phyloP scores from a whole-genome alignment of 2,113 vertebrate species.

The Ammodytes marinus region DNA sequence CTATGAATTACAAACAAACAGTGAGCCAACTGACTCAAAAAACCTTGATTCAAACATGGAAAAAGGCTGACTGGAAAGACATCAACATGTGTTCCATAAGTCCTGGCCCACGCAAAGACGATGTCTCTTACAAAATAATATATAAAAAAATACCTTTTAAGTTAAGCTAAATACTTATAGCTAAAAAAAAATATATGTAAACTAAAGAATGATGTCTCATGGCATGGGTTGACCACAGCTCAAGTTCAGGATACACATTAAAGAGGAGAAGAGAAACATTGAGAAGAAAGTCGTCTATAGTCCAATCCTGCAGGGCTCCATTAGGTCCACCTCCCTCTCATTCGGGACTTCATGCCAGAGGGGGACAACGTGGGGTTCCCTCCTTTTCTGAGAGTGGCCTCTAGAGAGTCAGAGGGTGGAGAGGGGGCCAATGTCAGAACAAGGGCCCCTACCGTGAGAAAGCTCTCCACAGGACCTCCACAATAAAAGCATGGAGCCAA shows the following conservation, averaged over 20 bases:
- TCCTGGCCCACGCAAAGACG: conserved; percentile 7
- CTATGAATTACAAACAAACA: conserved; percentile 62
- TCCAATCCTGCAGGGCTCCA: conserved; percentile 40
- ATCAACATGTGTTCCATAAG: conserved; percentile 24
- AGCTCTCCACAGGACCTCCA: conserved; percentile 53
- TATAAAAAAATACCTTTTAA: conserved; percentile 2
- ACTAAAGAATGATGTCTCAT: conserved; percentile 11
- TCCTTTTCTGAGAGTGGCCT: conserved; percentile 64
- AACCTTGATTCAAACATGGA: conserved; percentile 38
- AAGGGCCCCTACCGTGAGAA: conserved; percentile 78
- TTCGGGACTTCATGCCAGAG: conserved; percentile 71
- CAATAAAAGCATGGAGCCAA: conserved; percentile 68
- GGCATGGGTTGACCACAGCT: not conserved
- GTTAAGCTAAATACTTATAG: not conserved
- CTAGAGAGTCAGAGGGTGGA: conserved; percentile 65
- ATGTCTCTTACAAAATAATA: not conserved
- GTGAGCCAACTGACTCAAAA: conserved; percentile 27
- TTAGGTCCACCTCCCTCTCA: conserved; percentile 57
- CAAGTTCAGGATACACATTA: not conserved
- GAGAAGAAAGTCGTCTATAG: conserved; percentile 40
- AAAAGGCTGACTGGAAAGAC: conserved; percentile 35
- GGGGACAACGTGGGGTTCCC: conserved; percentile 58
- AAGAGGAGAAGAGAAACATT: conserved; percentile 29
- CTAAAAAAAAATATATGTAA: conserved; percentile 8
- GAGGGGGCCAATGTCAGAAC: conserved; percentile 67